Evolutionary conservation across 2,888 invertebrate genomes (phyloP).

Genomic region (Amorpha juglandis): DNA sequence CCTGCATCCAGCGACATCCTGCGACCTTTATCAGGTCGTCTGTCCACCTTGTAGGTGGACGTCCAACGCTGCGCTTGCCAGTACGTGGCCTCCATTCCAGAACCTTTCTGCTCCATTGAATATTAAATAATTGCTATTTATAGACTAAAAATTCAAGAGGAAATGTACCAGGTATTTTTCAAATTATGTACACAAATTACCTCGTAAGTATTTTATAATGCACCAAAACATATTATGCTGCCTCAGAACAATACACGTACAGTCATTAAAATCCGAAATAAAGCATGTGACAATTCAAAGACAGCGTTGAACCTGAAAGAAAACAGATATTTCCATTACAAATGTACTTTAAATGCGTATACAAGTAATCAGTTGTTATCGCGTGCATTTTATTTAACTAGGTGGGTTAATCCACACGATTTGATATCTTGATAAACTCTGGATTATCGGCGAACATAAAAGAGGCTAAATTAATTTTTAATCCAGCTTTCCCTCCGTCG

Average conservation of each 20-base stretch:
- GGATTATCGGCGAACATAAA: conserved; percentile 83
- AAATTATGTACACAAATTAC: no score
- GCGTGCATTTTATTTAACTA: conserved; percentile 75
- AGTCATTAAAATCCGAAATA: background rate
- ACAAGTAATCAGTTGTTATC: conserved; percentile 76
- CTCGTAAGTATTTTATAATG: no score
- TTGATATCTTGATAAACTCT: conserved; percentile 81
- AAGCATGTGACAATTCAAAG: background rate
- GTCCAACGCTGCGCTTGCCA: no score
- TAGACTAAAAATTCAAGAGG: no score
- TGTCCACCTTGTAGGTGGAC: no score
- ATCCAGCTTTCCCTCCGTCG: conserved; percentile 75
- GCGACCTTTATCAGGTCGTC: no score
- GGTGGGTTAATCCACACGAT: conserved; percentile 77
- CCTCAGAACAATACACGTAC: no score
- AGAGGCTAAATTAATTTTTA: conserved; percentile 82
- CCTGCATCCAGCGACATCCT: no score
- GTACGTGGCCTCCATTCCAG: no score
- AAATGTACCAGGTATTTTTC: background rate
- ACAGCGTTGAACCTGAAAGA: background rate
- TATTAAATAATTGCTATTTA: background rate
- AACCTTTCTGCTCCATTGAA: no score
- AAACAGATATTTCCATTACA: conserved; percentile 21
- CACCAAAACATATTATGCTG: no score
- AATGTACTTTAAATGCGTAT: conserved; percentile 42